Conservation (phyloP, 2,113 vertebrate species). For the Anolis carolinensis region DNA sequence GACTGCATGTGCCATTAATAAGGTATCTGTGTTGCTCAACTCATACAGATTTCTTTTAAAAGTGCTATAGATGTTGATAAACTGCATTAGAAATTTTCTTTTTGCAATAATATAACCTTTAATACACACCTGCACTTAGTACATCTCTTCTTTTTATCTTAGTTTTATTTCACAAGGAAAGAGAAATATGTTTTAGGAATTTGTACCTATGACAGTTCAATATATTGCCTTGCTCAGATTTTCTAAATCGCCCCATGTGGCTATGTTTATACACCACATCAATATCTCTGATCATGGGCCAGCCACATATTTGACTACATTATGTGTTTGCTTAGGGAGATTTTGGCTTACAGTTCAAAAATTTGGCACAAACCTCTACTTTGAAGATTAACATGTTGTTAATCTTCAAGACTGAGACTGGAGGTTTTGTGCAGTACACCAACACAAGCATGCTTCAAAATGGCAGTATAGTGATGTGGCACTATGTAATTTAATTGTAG, state of each 20-base stretch:
- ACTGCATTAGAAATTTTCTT: neutral
- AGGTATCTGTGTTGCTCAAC: conserved; percentile 76
- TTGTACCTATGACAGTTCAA: neutral
- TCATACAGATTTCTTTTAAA: neutral
- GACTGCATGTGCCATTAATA: conserved; percentile 95
- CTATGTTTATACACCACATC: neutral
- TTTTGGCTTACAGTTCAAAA: neutral
- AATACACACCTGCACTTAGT: neutral
- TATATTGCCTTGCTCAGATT: neutral
- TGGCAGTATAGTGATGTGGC: neutral
- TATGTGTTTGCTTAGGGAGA: neutral
- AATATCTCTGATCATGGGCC: neutral
- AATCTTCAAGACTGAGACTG: neutral
- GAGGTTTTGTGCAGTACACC: neutral
- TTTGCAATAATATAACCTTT: neutral
- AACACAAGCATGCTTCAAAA: neutral
- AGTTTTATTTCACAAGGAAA: neutral
- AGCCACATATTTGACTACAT: neutral
- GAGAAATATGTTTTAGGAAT: neutral
- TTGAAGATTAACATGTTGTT: neutral
- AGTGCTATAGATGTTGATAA: neutral
- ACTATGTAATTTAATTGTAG: neutral
- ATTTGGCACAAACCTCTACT: neutral
- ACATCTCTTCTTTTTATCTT: neutral
- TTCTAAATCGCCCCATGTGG: neutral